phyloP scores from a whole-genome alignment of 2,888 invertebrate species.

The Miltochrista miniata region DNA sequence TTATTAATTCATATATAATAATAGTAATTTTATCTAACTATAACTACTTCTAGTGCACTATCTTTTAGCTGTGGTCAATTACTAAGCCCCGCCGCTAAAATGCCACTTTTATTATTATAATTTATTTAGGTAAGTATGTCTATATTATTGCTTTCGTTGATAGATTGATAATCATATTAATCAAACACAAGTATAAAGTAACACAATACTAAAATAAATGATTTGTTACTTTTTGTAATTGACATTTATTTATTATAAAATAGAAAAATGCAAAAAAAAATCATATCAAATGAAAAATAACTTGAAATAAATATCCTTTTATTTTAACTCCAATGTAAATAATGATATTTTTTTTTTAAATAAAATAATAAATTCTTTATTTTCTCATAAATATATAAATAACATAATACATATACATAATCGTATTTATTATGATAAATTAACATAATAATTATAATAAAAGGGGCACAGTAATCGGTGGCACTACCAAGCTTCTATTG shows the following conservation, averaged over 20 bases:
- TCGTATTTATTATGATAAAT: too few relatives aligned
- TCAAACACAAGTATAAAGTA: constrained; percentile 2
- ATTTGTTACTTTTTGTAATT: constrained; percentile 21
- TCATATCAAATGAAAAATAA: too few relatives aligned
- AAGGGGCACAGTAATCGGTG: constrained; percentile 60
- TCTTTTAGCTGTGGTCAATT: constrained; percentile 80
- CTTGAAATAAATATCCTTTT: too few relatives aligned
- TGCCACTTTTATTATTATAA: constrained; percentile 48
- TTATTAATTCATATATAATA: constrained; percentile 60
- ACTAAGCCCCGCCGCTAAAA: constrained; percentile 60
- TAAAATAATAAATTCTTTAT: too few relatives aligned
- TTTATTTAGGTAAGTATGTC: not conserved
- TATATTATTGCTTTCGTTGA: constrained; percentile 19
- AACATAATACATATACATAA: not conserved
- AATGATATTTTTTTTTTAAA: too few relatives aligned
- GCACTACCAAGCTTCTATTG: constrained; percentile 67
- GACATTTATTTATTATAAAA: too few relatives aligned
- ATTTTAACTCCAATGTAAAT: too few relatives aligned
- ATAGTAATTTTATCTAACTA: constrained; percentile 80
- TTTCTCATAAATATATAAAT: constrained; percentile 6
- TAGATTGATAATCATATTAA: constrained; percentile 2
- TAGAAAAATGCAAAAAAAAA: too few relatives aligned
- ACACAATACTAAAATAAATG: not conserved
- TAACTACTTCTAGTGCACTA: constrained; percentile 78
- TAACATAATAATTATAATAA: constrained; percentile 24